Conservation (phyloP, 2,797 vertebrate genomes). For the Poeciliopsis turneri region DNA sequence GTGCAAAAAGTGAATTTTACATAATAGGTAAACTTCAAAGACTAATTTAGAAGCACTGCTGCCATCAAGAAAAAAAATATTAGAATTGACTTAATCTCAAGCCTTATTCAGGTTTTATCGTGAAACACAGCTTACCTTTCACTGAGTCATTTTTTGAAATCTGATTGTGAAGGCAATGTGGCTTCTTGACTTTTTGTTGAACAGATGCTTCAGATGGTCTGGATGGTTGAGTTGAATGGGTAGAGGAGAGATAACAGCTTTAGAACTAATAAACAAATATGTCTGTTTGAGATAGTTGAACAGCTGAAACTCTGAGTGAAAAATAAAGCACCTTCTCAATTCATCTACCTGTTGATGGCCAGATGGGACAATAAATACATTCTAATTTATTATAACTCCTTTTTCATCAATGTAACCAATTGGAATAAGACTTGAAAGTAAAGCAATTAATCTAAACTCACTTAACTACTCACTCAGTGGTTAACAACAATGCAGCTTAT, state of each 20-base stretch:
- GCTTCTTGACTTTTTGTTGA: constrained; percentile 10
- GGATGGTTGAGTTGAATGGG: constrained; percentile 13
- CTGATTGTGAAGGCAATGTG: constrained; percentile 17
- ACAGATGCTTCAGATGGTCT: background rate
- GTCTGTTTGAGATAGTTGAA: constrained; percentile 18
- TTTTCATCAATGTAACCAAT: background rate
- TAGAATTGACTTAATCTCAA: background rate
- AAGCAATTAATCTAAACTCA: background rate
- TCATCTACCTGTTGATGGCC: background rate
- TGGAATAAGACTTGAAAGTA: background rate
- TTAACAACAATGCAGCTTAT: background rate
- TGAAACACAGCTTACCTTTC: constrained; percentile 27
- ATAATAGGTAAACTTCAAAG: background rate
- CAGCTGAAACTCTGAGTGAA: constrained; percentile 27
- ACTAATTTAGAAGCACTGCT: background rate
- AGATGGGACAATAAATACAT: background rate
- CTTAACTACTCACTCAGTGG: background rate
- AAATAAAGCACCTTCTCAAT: constrained; percentile 15
- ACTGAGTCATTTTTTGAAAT: constrained; percentile 10
- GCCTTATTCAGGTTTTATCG: background rate
- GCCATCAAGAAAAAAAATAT: background rate
- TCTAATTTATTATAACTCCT: background rate
- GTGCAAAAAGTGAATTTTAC: background rate
- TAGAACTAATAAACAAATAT: constrained; percentile 6
- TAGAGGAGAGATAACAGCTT: background rate